These are phyloP conservation scores for Phortica magna DNA, from an alignment of 2,888 invertebrate species.

Conservation along the genomic window DNA sequence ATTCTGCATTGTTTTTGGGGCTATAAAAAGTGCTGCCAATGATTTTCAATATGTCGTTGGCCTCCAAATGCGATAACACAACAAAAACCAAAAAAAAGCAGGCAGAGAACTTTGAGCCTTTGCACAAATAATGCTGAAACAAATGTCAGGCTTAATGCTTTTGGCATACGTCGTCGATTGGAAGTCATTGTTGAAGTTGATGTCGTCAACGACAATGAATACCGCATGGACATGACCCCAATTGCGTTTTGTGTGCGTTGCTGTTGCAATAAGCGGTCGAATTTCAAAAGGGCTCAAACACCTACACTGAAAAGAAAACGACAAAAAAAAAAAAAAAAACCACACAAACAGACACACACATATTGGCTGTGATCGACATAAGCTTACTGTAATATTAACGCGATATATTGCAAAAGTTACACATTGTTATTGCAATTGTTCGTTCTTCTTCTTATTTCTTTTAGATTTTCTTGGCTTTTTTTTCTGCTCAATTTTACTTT, in stretches of 20 bases:
- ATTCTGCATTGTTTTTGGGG: constrained; percentile 17
- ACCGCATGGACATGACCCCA: constrained; percentile 73
- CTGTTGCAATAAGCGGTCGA: constrained; percentile 24
- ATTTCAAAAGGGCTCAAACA: not conserved
- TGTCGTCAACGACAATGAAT: constrained; percentile 59
- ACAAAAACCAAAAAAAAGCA: not conserved
- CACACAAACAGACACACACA: not conserved
- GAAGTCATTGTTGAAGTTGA: constrained; percentile 29
- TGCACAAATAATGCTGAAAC: constrained; percentile 52
- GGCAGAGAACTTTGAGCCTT: not conserved
- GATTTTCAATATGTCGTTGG: constrained; percentile 60
- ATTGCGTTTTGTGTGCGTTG: constrained; percentile 52
- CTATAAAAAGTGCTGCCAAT: constrained; percentile 68
- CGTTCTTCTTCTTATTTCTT: not conserved
- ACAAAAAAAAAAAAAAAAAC: too few relatives aligned
- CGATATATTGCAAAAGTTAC: constrained; percentile 48
- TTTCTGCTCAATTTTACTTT: not conserved
- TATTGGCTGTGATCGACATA: constrained; percentile 6
- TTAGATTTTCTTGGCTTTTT: not conserved
- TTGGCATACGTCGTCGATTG: constrained; percentile 47
- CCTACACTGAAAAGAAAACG: too few relatives aligned
- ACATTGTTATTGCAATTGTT: constrained; percentile 57
- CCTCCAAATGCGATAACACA: constrained; percentile 12
- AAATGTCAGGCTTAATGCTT: constrained; percentile 69
- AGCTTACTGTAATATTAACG: constrained; percentile 16